These are phyloP conservation scores for Cariama cristata DNA, from an alignment of 2,113 vertebrate genomes.

Conservation along the genomic window DNA sequence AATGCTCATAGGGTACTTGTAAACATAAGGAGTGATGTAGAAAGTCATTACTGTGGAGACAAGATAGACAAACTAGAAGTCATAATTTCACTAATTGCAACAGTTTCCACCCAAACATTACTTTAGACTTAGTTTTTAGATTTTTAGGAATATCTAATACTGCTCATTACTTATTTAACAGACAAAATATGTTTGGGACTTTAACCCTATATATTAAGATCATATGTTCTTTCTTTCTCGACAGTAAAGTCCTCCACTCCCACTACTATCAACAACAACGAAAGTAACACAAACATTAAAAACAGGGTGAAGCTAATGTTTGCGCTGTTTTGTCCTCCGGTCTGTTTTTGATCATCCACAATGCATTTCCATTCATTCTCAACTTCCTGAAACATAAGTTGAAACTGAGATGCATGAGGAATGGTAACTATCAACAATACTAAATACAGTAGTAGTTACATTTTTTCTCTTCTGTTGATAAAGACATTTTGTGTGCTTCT, in stretches of 20 bases:
- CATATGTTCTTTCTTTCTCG: not conserved
- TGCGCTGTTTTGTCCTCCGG: not conserved
- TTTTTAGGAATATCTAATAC: not conserved
- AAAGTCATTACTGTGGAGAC: not conserved
- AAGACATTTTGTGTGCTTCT: not conserved
- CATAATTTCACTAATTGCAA: not conserved
- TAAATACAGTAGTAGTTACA: not conserved
- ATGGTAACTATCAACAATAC: not conserved
- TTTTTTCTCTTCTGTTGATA: not conserved
- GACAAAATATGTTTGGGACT: not conserved
- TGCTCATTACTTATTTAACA: not conserved
- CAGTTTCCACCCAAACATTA: not conserved
- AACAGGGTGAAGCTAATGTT: not conserved
- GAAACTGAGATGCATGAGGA: not conserved
- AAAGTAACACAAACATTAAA: not conserved
- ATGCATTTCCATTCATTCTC: not conserved
- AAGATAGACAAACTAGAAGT: not conserved
- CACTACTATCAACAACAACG: not conserved
- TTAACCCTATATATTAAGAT: not conserved
- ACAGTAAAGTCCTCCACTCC: not conserved
- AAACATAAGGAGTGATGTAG: not conserved
- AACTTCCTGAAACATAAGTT: not conserved
- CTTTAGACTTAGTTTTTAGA: not conserved
- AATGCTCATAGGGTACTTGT: not conserved
- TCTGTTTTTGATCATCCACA: not conserved